A percentile compares a stretch with the other conserved stretches of the same genome.
Conservation (phyloP, 2,113 vertebrate genomes). For the Myrmophylax atrothorax region DNA sequence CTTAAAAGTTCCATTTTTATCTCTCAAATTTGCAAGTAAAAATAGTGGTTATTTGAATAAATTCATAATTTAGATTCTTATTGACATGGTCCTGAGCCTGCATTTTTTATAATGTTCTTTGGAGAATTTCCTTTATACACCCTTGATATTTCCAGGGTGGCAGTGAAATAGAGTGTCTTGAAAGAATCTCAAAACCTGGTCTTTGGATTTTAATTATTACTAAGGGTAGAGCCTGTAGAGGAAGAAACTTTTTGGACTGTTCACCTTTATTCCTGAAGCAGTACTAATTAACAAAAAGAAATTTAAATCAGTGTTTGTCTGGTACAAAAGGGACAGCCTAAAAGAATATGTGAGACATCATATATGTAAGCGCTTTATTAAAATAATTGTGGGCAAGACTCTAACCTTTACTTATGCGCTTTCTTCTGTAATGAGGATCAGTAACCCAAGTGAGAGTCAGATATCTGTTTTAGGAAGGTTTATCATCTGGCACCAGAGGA, state of each 20-base stretch:
- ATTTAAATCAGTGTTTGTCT: neutral
- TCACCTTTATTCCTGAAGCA: neutral
- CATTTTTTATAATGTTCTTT: constrained; percentile 1
- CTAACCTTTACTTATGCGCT: neutral
- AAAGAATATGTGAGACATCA: neutral
- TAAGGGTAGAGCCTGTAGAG: neutral
- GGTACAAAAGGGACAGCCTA: neutral
- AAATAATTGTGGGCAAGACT: neutral
- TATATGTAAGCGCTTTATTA: neutral
- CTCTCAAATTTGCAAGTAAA: neutral
- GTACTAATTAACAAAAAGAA: constrained; percentile 6
- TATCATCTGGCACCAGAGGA: neutral
- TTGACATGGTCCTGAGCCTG: neutral
- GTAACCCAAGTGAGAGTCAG: neutral
- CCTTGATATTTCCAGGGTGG: constrained; percentile 47
- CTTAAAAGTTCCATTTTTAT: neutral
- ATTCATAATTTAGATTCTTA: constrained; percentile 28
- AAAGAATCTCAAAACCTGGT: neutral
- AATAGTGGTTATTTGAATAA: constrained; percentile 26
- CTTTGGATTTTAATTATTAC: constrained; percentile 56
- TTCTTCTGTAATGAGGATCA: neutral
- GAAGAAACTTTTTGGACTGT: neutral
- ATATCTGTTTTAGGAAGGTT: neutral
- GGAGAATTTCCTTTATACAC: neutral
- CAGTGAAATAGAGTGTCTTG: neutral